phyloP scores from a whole-genome alignment of 2,888 invertebrate species.

The Branchinecta sandiegonensis region DNA sequence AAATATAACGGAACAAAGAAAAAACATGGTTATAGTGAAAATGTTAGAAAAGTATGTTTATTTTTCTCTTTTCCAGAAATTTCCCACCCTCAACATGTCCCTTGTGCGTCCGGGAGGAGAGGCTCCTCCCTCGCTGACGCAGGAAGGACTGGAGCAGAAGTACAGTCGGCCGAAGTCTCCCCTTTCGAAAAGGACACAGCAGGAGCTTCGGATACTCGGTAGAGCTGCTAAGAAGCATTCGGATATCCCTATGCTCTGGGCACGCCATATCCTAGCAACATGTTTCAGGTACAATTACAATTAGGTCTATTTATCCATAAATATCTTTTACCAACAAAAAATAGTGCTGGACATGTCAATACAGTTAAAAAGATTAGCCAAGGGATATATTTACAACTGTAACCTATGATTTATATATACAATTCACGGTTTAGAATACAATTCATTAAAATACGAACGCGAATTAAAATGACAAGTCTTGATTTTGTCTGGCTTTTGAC shows the following conservation, averaged over 20 bases:
- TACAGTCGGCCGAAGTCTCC: conserved; percentile 38
- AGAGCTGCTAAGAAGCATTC: conserved; percentile 52
- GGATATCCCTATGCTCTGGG: conserved; percentile 72
- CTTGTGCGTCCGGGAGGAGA: background rate
- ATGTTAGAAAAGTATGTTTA: background rate
- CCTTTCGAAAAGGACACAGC: conserved; percentile 81
- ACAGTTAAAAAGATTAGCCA: too few species aligned
- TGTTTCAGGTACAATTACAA: conserved; percentile 52
- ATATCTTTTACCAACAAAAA: too few species aligned
- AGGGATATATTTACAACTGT: too few species aligned
- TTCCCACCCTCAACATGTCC: background rate
- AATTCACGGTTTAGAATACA: too few species aligned
- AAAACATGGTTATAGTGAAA: too few species aligned
- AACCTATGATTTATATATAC: too few species aligned
- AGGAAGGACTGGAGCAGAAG: conserved; percentile 44
- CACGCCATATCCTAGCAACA: conserved; percentile 69
- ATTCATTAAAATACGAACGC: too few species aligned
- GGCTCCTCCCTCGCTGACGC: conserved; percentile 35
- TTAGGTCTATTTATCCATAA: too few species aligned
- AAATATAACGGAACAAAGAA: too few species aligned
- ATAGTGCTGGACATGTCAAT: too few species aligned
- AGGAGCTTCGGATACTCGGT: conserved; percentile 85
- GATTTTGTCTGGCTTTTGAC: too few species aligned
- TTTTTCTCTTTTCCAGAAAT: background rate
- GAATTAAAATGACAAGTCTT: too few species aligned